Percentiles rank a stretch among this genome's conserved stretches.
phyloP scores from a whole-genome alignment of 2,113 vertebrate genomes.

The Microcebus ravelobensis region DNA sequence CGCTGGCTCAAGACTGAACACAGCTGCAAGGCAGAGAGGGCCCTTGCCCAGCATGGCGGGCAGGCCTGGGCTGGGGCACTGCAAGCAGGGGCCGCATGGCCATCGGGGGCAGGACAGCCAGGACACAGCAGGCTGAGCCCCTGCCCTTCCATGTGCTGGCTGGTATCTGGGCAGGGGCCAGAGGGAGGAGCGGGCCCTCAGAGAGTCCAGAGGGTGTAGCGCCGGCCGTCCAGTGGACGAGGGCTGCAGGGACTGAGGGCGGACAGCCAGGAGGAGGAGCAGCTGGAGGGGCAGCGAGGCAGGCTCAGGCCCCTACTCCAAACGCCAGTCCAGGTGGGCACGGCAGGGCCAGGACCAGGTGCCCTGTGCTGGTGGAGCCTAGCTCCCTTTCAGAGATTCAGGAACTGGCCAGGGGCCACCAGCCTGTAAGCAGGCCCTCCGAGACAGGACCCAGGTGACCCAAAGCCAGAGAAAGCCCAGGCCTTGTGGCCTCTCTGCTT shows the following conservation, averaged over 20 bases:
- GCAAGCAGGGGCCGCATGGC: not conserved
- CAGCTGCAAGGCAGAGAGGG: not conserved
- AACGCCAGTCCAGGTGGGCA: not conserved
- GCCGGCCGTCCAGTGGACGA: not conserved
- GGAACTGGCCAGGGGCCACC: not conserved
- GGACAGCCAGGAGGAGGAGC: not conserved
- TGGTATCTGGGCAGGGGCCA: not conserved
- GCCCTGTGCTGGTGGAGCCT: not conserved
- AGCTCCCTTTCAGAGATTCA: not conserved
- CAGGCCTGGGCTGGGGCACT: no score
- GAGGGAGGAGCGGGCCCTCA: not conserved
- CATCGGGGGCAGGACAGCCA: not conserved
- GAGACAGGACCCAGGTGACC: not conserved
- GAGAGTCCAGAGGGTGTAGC: not conserved
- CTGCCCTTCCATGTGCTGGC: no score
- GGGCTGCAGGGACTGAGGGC: not conserved
- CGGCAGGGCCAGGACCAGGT: no score
- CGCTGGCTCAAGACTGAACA: not conserved
- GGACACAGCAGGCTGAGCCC: no score
- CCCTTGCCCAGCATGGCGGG: not conserved
- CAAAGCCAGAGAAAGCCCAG: not conserved
- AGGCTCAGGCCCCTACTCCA: not conserved
- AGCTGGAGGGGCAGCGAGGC: not conserved
- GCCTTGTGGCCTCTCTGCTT: not conserved
- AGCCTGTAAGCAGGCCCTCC: not conserved